Evolutionary conservation across 2,113 vertebrate species (phyloP), one percentile per base, ranked within the genome.

Genomic region (Mystacornis crossleyi): DNA sequence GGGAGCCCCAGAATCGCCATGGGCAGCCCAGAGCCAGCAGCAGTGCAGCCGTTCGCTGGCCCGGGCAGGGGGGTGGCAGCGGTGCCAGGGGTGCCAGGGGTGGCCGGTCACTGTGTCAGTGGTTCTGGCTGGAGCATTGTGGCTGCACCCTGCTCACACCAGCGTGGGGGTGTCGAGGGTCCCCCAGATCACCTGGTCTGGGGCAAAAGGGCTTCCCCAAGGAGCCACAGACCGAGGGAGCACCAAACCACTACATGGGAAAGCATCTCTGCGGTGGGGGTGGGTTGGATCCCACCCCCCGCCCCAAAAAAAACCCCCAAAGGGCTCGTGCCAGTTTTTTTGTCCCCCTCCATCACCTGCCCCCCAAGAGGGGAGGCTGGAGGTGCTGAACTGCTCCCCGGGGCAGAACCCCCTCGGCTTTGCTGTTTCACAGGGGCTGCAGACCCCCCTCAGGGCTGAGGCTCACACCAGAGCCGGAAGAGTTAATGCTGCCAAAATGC

Each of bases 401-500:
- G 47, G 28, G 10, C 21, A 51, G 64, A 81, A 16, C 4, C 3
- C 48, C 69, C 19, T 36, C 1, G 5, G 25, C 17, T 70, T 81
- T 73, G 90, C 21, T 34, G 55, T 34, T 70, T 66, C 13, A 4
- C 47, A 18, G 84, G 20, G 65, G 12, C 58, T 48, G 34, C 55
- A 77, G 65, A 42, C 31, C 42, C 64, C 48, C 26, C 55, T 62
- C 25, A 12, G 71, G 0, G 0, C 40, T 42, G 47, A 61, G 40
- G 54, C 19, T 83, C 54, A 57, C 11, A 4, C n/a, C 34, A 14
- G 94, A 54, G 81, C 61, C 3, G 13, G 55, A 93, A 86, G 86
- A 70, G 81, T 95, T 94, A 97, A 94, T 12, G 73, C 77, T 94
- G 58, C 93, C 53, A 24, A 74, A 90, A 81, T 53, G 61, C 91